These are phyloP conservation scores for Athalia circularis DNA, from an alignment of 2,888 invertebrate species.

Conservation along the genomic window DNA sequence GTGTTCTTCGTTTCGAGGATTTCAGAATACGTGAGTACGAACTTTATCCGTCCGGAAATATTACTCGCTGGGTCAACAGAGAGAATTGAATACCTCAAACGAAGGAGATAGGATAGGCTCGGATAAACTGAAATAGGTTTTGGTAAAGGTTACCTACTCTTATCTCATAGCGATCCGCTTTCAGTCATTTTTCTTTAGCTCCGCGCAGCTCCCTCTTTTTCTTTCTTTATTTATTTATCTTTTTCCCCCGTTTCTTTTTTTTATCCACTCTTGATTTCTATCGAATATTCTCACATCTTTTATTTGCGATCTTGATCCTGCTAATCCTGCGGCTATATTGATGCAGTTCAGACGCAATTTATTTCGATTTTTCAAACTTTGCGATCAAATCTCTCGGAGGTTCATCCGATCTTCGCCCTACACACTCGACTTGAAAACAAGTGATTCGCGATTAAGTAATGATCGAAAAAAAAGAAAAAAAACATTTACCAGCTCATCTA, in stretches of 20 bases:
- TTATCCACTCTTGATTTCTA: background rate
- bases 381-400: too few relatives aligned
- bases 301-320: too few relatives aligned
- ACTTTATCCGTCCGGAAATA: background rate
- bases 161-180: background rate
- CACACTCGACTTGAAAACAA: too few relatives aligned
- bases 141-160: conserved; percentile 1
- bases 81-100: conserved; percentile 31
- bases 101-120: conserved; percentile 17
- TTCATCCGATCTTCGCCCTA: too few relatives aligned
- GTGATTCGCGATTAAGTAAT: too few relatives aligned
- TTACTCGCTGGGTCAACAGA: conserved; percentile 16
- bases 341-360: too few relatives aligned
- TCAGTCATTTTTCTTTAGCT: background rate
- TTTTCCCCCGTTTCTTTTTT: background rate
- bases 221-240: background rate
- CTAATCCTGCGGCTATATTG: too few relatives aligned
- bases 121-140: conserved; percentile 28
- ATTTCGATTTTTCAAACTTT: too few relatives aligned
- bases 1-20: too few relatives aligned
- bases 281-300: too few relatives aligned
- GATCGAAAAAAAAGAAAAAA: too few relatives aligned
- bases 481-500: too few relatives aligned
- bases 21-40: background rate
- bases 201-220: background rate